phyloP scores from a whole-genome alignment of 2,797 vertebrate species.

The Tachyglossus aculeatus region DNA sequence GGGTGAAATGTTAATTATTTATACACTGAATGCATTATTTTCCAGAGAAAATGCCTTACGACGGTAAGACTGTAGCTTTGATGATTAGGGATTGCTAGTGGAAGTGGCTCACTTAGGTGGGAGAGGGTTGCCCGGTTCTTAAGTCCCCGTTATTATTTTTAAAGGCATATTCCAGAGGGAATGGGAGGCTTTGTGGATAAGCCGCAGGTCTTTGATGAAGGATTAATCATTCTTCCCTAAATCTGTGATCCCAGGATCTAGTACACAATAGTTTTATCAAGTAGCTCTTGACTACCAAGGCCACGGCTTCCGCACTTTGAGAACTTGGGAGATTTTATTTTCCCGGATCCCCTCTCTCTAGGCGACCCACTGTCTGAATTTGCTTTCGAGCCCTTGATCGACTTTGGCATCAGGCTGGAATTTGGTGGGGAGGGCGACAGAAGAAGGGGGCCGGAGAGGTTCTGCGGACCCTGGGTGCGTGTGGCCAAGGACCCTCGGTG shows the following conservation, averaged over 20 bases:
- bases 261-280: slow-evolving; percentile 27
- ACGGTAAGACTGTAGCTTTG: slow-evolving; percentile 6
- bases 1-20: slow-evolving; percentile 15
- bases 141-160: slow-evolving; percentile 41
- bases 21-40: background rate
- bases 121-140: slow-evolving; percentile 20
- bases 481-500: background rate
- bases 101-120: slow-evolving; percentile 22
- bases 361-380: background rate
- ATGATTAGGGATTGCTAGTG: slow-evolving; percentile 14
- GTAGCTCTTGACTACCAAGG: slow-evolving; percentile 14
- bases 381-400: background rate
- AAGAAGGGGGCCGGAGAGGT: background rate
- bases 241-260: slow-evolving; percentile 40
- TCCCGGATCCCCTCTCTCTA: slow-evolving; percentile 7
- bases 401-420: background rate
- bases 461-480: background rate
- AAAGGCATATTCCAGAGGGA: slow-evolving; percentile 25
- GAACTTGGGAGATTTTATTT: slow-evolving; percentile 33
- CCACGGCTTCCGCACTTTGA: slow-evolving; percentile 1
- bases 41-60: background rate
- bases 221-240: slow-evolving; percentile 30
- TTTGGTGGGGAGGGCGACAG: background rate
- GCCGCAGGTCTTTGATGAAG: slow-evolving; percentile 5
- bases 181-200: slow-evolving; percentile 38